Percentiles rank a stretch among this genome's conserved stretches.
phyloP scores from a whole-genome alignment of 2,888 invertebrate genomes.

The Spatulosminthurus flaviceps region DNA sequence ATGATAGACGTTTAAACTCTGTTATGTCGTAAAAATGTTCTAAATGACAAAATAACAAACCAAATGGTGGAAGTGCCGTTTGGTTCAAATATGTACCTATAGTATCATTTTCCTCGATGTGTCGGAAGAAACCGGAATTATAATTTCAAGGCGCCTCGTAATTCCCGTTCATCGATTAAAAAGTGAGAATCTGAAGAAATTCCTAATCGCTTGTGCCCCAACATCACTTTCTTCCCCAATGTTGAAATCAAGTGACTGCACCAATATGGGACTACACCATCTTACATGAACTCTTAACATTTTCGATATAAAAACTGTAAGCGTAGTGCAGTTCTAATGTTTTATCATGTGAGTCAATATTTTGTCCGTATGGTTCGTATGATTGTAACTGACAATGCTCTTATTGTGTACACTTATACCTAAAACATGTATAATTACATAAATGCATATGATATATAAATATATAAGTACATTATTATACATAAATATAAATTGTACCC shows the following conservation, averaged over 20 bases:
- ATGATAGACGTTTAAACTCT: no score
- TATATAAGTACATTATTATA: slow-evolving; percentile 1
- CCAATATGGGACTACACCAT: slow-evolving; percentile 27
- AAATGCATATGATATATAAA: slow-evolving; percentile 8
- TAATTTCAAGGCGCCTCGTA: not conserved
- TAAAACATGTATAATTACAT: not conserved
- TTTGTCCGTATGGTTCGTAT: slow-evolving; percentile 35
- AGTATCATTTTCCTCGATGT: not conserved
- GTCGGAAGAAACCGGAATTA: not conserved
- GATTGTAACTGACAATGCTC: slow-evolving; percentile 24
- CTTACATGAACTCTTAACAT: slow-evolving; percentile 2
- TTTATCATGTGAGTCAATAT: slow-evolving; percentile 23
- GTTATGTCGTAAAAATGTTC: no score
- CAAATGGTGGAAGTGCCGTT: not conserved
- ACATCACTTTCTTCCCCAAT: slow-evolving; percentile 6
- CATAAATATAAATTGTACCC: slow-evolving; percentile 15
- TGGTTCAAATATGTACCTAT: not conserved
- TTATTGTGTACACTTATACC: slow-evolving; percentile 25
- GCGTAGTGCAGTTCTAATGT: not conserved
- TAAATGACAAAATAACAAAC: no score
- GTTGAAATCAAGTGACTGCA: slow-evolving; percentile 22
- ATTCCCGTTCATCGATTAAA: not conserved
- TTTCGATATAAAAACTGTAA: slow-evolving; percentile 15
- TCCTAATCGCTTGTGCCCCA: slow-evolving; percentile 23
- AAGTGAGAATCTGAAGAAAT: not conserved